Evolutionary conservation across 37 sponge, comb jelly and placozoan species (phyloP).

Genomic region (Hexactinellida sp.): DNA sequence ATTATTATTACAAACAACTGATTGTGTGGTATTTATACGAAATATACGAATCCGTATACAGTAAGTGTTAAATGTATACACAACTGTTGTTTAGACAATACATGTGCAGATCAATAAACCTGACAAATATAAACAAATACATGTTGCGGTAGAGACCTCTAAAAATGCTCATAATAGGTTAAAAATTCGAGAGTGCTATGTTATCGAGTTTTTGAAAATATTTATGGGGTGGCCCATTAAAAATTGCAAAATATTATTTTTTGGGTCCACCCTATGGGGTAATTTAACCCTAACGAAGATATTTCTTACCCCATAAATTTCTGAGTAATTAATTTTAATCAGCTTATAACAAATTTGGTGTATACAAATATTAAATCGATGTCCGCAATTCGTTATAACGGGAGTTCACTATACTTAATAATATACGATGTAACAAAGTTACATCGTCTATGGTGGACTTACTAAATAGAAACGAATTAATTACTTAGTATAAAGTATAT

Average conservation of each 20-base stretch:
- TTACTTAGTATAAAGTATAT: too few species aligned
- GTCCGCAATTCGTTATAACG: too few species aligned
- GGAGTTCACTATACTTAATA: too few species aligned
- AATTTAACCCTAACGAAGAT: too few species aligned
- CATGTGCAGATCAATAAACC: background rate
- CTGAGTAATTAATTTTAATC: too few species aligned
- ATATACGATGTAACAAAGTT: too few species aligned
- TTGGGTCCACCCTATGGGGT: background rate
- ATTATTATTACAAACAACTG: background rate
- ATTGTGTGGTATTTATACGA: background rate
- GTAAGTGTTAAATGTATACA: background rate
- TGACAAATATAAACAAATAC: background rate
- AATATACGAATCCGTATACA: background rate
- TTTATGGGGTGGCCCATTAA: background rate
- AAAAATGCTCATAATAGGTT: background rate
- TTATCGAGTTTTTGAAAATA: background rate
- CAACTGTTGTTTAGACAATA: background rate
- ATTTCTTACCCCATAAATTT: too few species aligned
- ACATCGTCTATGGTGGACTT: too few species aligned
- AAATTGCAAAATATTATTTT: background rate
- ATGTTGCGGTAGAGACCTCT: background rate
- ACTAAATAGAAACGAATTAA: too few species aligned
- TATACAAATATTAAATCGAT: too few species aligned
- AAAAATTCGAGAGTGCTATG: background rate
- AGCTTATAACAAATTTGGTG: too few species aligned